Base-by-base conservation (phyloP, 2,888 invertebrate genomes). In the Globia sparganii region DNA sequence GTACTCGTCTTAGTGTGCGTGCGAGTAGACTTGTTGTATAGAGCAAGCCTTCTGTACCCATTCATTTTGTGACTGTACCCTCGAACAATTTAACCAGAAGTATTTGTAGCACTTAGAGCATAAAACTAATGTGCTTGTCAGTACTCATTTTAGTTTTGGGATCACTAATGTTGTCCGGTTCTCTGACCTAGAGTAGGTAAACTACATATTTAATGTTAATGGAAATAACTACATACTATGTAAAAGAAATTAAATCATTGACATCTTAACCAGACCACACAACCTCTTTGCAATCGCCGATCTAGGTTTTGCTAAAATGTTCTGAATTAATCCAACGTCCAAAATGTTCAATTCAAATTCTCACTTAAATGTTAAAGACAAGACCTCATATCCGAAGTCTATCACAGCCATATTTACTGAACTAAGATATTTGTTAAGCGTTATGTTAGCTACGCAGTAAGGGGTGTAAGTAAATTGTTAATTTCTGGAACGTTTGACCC, bases 401-500 rank as follows among this genome's bases (percentile, higher is more conserved):
- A 64, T 77, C 64, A 65, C 56, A 69, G 72, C 53, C 67, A 77
- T 68, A 77, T 77, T 80, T 49, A 77, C 64, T 65, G 74, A 75
- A 77, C 84, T 74, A 77, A 78, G 79, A 76, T 68, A 80, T 78
- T 81, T 72, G 77, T 81, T 85, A 76, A 86, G 77, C 85, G 75
- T 81, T 73, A 86, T 73, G 88, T 79, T 77, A 75, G 72, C 69
- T 75, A 80, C 75, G 75, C 83, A 87, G 75, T 72, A 71, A 81
- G 80, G 81, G 80, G 86, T 77, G 89, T 91, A 92, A 92, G 92
- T 91, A 93, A 93, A 93, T 92, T 91, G 93, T 93, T 93, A 93
- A 93, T 93, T 92, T 92, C 91, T 91, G 89, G 90, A 93, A 91
- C 90, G 90, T 92, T 93, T 91, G 93, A 93, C 93, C 93, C 89